Percentiles rank a stretch among this genome's conserved stretches.
Conservation (phyloP, 1,140 invertebrate genomes). For the Geopemphigus sp. region DNA sequence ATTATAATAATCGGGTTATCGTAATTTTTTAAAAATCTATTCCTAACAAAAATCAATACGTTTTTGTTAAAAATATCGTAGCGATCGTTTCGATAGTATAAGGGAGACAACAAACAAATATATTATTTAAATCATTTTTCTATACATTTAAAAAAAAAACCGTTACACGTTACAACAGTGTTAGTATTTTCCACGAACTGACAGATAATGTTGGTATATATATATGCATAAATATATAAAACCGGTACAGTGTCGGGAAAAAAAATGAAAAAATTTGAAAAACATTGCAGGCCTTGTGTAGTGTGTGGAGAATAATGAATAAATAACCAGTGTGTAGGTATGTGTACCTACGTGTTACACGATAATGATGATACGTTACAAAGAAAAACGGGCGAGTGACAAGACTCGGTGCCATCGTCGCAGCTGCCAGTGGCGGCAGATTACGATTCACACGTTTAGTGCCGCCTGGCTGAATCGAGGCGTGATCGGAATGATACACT, state of each 20-base stretch:
- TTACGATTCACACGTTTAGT: neutral
- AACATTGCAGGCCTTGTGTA: neutral
- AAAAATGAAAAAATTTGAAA: no score
- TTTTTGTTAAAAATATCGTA: no score
- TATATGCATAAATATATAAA: neutral
- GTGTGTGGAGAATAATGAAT: neutral
- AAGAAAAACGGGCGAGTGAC: neutral
- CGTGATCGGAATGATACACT: neutral
- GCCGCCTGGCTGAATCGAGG: neutral
- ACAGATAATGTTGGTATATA: neutral
- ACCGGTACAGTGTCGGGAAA: neutral
- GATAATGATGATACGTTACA: neutral
- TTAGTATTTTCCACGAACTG: neutral
- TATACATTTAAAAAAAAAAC: no score
- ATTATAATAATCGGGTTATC: no score
- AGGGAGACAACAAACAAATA: no score
- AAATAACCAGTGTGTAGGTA: neutral
- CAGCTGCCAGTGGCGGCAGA: neutral
- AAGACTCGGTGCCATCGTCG: no score
- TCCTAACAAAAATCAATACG: no score
- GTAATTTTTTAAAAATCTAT: no score
- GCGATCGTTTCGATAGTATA: no score
- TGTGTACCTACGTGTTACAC: neutral
- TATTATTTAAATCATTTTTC: no score
- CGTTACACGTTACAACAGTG: neutral